Percentiles rank a stretch among this genome's conserved stretches.
Conservation (phyloP, 2,113 vertebrate species). For the Crypturellus undulatus region DNA sequence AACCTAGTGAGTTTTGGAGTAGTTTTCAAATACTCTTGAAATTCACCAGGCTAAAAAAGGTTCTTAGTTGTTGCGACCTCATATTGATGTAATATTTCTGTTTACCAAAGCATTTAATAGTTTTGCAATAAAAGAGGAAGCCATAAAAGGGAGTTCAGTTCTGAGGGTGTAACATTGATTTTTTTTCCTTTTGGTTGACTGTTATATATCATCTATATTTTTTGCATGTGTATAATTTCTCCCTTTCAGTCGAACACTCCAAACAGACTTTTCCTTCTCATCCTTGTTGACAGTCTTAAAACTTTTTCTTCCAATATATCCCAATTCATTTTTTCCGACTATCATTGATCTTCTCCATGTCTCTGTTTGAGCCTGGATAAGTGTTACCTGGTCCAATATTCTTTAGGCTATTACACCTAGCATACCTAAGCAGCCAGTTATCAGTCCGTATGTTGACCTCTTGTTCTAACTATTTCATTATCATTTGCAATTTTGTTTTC, state of each 20-base stretch:
- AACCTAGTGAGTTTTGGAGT: background rate
- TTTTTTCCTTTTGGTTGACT: background rate
- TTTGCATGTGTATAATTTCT: background rate
- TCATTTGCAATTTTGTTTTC: background rate
- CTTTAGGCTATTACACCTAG: background rate
- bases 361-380: background rate
- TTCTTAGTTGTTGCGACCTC: background rate
- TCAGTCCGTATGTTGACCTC: background rate
- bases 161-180: background rate
- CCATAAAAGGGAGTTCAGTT: background rate
- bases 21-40: background rate
- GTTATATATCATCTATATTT: background rate
- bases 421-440: background rate
- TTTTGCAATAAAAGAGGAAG: background rate
- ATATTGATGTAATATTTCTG: background rate
- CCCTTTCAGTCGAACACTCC: background rate
- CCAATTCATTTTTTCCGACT: background rate
- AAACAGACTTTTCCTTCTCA: background rate
- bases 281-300: background rate
- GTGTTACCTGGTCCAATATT: background rate
- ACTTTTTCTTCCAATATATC: background rate
- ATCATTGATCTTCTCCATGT: background rate
- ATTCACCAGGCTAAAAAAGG: background rate
- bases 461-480: background rate
- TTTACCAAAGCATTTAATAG: background rate